phyloP scores from a whole-genome alignment of 2,888 invertebrate genomes.

The Frankliniella fusca region DNA sequence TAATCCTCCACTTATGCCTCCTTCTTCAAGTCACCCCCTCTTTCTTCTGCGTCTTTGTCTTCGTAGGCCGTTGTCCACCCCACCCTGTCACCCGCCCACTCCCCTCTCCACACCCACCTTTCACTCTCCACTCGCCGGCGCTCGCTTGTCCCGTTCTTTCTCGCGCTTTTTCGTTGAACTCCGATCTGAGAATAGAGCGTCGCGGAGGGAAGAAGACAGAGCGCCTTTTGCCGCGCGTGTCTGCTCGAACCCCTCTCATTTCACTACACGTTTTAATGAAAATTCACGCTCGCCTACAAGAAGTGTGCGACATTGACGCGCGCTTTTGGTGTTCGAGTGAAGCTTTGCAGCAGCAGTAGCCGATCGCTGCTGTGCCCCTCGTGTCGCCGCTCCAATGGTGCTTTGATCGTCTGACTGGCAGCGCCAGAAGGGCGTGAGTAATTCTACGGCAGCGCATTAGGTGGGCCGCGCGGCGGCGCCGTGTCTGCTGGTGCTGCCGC shows the following conservation, averaged over 20 bases:
- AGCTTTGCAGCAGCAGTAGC: too few relatives aligned
- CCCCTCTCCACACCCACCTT: too few relatives aligned
- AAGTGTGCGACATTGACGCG: neutral
- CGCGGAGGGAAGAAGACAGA: neutral
- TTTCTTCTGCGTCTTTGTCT: neutral
- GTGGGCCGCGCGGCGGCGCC: too few relatives aligned
- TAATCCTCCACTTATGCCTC: slow-evolving; percentile 14
- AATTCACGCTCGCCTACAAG: neutral
- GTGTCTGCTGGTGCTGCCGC: too few relatives aligned
- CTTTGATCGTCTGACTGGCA: too few relatives aligned
- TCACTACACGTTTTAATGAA: neutral
- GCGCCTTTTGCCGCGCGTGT: neutral
- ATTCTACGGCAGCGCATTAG: too few relatives aligned
- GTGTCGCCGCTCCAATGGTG: neutral
- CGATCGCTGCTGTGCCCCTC: neutral
- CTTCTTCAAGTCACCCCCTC: neutral
- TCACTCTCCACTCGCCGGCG: neutral
- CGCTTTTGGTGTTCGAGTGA: too few relatives aligned
- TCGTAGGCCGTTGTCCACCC: neutral
- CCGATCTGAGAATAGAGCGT: neutral
- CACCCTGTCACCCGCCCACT: too few relatives aligned
- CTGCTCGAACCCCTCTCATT: neutral
- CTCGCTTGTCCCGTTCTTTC: neutral
- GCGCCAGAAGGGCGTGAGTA: too few relatives aligned
- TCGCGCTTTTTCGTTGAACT: neutral